Evolutionary conservation across 2,888 invertebrate species (phyloP).

Genomic region (Serrognathus titanus): DNA sequence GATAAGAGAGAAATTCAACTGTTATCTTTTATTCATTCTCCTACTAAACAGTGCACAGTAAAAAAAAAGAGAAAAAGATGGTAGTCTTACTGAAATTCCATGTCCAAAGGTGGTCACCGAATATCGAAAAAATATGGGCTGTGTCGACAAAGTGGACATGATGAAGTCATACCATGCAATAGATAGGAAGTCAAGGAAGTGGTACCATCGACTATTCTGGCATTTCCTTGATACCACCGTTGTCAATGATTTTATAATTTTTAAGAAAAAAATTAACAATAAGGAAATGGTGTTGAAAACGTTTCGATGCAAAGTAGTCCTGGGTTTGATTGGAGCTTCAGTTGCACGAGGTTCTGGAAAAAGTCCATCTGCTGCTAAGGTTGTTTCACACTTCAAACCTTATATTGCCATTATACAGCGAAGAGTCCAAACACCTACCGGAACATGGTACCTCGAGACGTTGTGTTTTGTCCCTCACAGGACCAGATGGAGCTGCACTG

Average conservation of each 20-base stretch:
- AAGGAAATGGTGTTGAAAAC: conserved; percentile 9
- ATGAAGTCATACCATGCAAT: conserved; percentile 20
- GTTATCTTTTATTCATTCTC: not conserved
- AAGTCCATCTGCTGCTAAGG: not conserved
- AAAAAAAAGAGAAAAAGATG: conserved; percentile 19
- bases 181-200: conserved; percentile 21
- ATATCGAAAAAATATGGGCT: conserved; percentile 23
- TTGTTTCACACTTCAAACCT: not conserved
- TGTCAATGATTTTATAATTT: conserved; percentile 18
- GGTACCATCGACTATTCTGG: conserved; percentile 22
- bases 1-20: not conserved
- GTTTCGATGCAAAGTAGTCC: conserved; percentile 4
- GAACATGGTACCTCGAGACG: not conserved
- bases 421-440: not conserved
- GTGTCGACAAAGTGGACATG: conserved; percentile 22
- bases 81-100: conserved; percentile 10
- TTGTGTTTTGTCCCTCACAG: not conserved
- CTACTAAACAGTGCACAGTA: not conserved
- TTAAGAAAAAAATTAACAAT: conserved; percentile 8
- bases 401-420: not conserved
- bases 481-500: not conserved
- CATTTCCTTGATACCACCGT: conserved; percentile 15
- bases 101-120: conserved; percentile 22
- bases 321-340: conserved; percentile 3
- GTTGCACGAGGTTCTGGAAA: not conserved